Evolutionary conservation across 2,888 invertebrate genomes (phyloP).

Genomic region (Noctua fimbriata): DNA sequence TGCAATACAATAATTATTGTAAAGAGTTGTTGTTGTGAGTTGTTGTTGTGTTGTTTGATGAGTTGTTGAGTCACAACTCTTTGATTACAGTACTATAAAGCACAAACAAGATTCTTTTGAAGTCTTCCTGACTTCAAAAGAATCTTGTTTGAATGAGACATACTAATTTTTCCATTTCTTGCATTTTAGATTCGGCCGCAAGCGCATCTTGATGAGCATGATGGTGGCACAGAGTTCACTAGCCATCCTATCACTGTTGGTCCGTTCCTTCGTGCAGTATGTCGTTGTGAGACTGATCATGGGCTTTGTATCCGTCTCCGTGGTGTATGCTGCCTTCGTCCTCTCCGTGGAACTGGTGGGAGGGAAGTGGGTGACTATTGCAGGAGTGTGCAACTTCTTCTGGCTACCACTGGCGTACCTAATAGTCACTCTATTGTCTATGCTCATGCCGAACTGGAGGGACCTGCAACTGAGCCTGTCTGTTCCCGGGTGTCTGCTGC

Average conservation of each 20-base stretch:
- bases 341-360: conserved; percentile 94
- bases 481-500: conserved; percentile 92
- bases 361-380: conserved; percentile 94
- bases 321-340: conserved; percentile 95
- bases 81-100: not conserved
- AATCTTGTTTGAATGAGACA: not conserved
- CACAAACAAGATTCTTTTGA: no score
- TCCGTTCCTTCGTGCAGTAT: conserved; percentile 93
- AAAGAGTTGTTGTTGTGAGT: no score
- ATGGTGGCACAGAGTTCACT: conserved; percentile 92
- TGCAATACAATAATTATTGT: not conserved
- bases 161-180: conserved; percentile 10
- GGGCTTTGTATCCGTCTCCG: conserved; percentile 95
- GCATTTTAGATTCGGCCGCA: conserved; percentile 92
- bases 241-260: conserved; percentile 92
- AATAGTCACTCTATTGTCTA: conserved; percentile 93
- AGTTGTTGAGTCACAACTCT: no score
- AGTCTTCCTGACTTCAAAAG: no score
- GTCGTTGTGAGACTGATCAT: conserved; percentile 92
- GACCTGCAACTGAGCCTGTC: conserved; percentile 93
- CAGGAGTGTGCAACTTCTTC: conserved; percentile 95
- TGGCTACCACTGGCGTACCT: conserved; percentile 94
- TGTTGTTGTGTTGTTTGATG: no score
- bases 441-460: conserved; percentile 93
- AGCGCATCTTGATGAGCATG: conserved; percentile 93